A percentile compares a stretch with the other conserved stretches of the same genome.
Conservation (phyloP, 2,888 invertebrate species). For the Acronicta alni region DNA sequence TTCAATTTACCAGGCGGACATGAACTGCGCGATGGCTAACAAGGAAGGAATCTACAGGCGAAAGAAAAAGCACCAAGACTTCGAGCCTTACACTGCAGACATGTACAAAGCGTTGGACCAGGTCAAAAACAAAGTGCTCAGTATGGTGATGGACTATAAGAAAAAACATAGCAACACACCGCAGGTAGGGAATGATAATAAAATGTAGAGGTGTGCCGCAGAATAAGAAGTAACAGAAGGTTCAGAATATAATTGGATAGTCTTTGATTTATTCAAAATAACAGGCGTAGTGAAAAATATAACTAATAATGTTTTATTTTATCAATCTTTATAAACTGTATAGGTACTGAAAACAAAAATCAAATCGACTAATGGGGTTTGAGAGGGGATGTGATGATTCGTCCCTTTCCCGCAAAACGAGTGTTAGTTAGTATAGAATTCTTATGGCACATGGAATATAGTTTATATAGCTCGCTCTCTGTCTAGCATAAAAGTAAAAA, state of each 20-base stretch:
- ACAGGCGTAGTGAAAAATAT: too few relatives aligned
- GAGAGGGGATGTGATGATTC: too few relatives aligned
- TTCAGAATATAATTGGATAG: not conserved
- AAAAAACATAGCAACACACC: conserved; percentile 40
- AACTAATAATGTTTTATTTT: too few relatives aligned
- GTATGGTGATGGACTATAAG: conserved; percentile 62
- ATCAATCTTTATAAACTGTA: too few relatives aligned
- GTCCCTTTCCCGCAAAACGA: too few relatives aligned
- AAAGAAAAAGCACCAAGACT: conserved; percentile 90
- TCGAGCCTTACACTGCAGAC: conserved; percentile 92
- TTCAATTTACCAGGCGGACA: conserved; percentile 72
- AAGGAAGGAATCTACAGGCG: conserved; percentile 93
- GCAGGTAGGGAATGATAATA: conserved; percentile 10
- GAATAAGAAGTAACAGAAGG: conserved; percentile 18
- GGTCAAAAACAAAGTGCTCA: conserved; percentile 65
- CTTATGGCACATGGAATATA: too few relatives aligned
- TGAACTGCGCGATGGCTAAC: conserved; percentile 90
- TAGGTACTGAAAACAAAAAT: too few relatives aligned
- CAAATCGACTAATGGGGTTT: too few relatives aligned
- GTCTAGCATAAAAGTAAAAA: too few relatives aligned
- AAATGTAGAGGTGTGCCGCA: not conserved
- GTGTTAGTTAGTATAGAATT: too few relatives aligned
- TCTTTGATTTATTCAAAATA: not conserved
- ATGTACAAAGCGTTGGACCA: conserved; percentile 85
- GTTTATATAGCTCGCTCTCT: too few relatives aligned